phyloP scores from a whole-genome alignment of 2,797 vertebrate genomes.

The Anabas testudineus region DNA sequence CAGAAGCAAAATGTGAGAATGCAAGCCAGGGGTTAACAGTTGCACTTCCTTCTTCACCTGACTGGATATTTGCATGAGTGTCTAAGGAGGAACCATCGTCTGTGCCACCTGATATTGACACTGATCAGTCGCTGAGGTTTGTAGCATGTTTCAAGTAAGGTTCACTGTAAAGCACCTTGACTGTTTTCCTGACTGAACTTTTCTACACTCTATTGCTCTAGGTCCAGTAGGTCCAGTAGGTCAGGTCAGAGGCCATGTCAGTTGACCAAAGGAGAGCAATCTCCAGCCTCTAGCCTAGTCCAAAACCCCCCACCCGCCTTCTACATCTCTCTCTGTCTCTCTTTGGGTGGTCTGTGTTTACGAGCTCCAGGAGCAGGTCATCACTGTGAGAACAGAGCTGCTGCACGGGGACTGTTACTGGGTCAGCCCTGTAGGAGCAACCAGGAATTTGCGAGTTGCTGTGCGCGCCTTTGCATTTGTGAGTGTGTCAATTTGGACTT shows the following conservation, averaged over 20 bases:
- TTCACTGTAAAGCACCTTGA: slow-evolving; percentile 5
- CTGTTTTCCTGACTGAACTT: background rate
- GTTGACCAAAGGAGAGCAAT: slow-evolving; percentile 54
- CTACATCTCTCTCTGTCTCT: slow-evolving; percentile 33
- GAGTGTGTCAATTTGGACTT: slow-evolving; percentile 62
- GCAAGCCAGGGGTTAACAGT: slow-evolving; percentile 36
- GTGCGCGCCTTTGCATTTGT: slow-evolving; percentile 48
- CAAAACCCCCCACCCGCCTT: background rate
- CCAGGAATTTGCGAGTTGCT: slow-evolving; percentile 40
- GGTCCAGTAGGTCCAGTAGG: slow-evolving; percentile 43
- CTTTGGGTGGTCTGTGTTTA: slow-evolving; percentile 80
- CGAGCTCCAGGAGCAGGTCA: slow-evolving; percentile 75
- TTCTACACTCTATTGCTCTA: slow-evolving; percentile 34
- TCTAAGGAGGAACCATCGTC: slow-evolving; percentile 51
- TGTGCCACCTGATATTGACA: slow-evolving; percentile 34
- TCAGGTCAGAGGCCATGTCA: slow-evolving; percentile 75
- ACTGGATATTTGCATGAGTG: slow-evolving; percentile 68
- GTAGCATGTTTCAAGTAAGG: slow-evolving; percentile 9
- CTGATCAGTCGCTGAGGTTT: slow-evolving; percentile 13
- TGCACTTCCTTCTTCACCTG: slow-evolving; percentile 71
- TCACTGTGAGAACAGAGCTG: slow-evolving; percentile 66
- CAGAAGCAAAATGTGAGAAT: slow-evolving; percentile 36
- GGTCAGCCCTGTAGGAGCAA: slow-evolving; percentile 57
- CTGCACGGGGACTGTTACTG: slow-evolving; percentile 65
- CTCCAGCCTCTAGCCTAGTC: slow-evolving; percentile 59